Percentiles rank a stretch among this genome's conserved stretches.
These are phyloP conservation scores for Proterorhinus semilunaris DNA, from an alignment of 2,113 vertebrate species.

Conservation along the genomic window DNA sequence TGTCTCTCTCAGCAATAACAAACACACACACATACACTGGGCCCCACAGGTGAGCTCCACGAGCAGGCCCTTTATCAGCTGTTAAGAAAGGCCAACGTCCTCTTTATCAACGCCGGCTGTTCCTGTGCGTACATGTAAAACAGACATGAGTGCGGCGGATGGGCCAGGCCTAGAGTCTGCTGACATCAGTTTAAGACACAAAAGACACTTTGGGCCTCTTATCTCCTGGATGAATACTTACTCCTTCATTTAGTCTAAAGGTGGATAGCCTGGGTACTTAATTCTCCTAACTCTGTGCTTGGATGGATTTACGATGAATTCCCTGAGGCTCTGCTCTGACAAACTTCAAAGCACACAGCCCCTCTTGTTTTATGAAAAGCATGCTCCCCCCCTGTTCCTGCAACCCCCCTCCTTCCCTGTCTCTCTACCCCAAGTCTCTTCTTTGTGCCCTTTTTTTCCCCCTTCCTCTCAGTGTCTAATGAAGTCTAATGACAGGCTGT, in stretches of 20 bases:
- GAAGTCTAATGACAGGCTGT: slow-evolving; percentile 78
- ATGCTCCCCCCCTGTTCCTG: slow-evolving; percentile 46
- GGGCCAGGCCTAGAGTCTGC: slow-evolving; percentile 18
- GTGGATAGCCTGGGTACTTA: slow-evolving; percentile 60
- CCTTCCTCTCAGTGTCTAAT: slow-evolving; percentile 53
- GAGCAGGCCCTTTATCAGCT: slow-evolving; percentile 62
- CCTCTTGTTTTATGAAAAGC: slow-evolving; percentile 73
- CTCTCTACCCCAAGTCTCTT: slow-evolving; percentile 45
- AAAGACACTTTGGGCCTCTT: slow-evolving; percentile 58
- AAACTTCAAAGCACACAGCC: slow-evolving; percentile 72
- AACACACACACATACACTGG: slow-evolving; percentile 55
- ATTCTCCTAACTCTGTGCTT: slow-evolving; percentile 45
- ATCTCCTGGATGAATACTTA: slow-evolving; percentile 56
- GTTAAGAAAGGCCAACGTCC: slow-evolving; percentile 42
- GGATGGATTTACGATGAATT: slow-evolving; percentile 71
- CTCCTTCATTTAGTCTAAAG: slow-evolving; percentile 48
- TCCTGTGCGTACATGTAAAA: slow-evolving; percentile 34
- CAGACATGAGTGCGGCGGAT: slow-evolving; percentile 21
- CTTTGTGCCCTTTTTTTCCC: slow-evolving; percentile 25
- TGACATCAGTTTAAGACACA: slow-evolving; percentile 43
- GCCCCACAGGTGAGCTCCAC: slow-evolving; percentile 65
- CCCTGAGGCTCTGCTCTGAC: slow-evolving; percentile 56
- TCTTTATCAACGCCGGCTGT: slow-evolving; percentile 33
- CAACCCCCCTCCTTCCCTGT: slow-evolving; percentile 39
- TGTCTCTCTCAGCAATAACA: slow-evolving; percentile 73